Evolutionary conservation across 2,888 invertebrate species (phyloP), one percentile per base, ranked within the genome.

Genomic region (Tiliacea citrago): DNA sequence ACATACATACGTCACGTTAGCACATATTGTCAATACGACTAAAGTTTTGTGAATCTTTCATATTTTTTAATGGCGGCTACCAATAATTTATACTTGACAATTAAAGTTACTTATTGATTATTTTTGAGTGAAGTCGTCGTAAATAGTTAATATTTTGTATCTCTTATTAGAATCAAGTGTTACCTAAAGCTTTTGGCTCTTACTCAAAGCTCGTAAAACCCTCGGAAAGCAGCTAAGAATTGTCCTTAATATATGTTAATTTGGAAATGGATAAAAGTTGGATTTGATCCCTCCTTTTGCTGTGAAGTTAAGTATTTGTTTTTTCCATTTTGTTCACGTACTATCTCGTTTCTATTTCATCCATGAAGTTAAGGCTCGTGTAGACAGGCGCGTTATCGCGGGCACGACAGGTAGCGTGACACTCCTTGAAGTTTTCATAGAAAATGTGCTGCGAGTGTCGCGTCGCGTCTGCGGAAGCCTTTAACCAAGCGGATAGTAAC

Each of bases 401-500:
- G 29, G 29, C 29, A 3, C 29, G 29, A 29, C 29, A 29, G 29
- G 29, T 3, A 29, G 29, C 29, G 29, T 29, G 29, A 29, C 29
- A 29, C 29, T 29, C 29, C 29, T 2, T 29, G 29, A 29, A 29
- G 1, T 29, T 29, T 29, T 29, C 29, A 29, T 29, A 29, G 29
- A 29, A 29, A 29, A 2, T 29, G 29, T 29, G 29, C 29, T 29
- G 3, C 29, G 29, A 29, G 29, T 29, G 29, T 29, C 29, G 29
- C 29, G 29, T 29, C 29, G 3, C 29, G 29, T 29, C 29, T 29
- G 29, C 29, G 29, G 29, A 3, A 29, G 29, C 29, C 29, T 29
- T 75, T 78, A 68, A 68, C 70, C 12, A 39, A 60, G 58, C n/a
- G 79, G 13, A 70, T 79, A 39, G 51, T 60, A 47, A 75, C 51